These are phyloP conservation scores for Falco naumanni DNA, from an alignment of 2,797 vertebrate genomes.

Conservation along the genomic window DNA sequence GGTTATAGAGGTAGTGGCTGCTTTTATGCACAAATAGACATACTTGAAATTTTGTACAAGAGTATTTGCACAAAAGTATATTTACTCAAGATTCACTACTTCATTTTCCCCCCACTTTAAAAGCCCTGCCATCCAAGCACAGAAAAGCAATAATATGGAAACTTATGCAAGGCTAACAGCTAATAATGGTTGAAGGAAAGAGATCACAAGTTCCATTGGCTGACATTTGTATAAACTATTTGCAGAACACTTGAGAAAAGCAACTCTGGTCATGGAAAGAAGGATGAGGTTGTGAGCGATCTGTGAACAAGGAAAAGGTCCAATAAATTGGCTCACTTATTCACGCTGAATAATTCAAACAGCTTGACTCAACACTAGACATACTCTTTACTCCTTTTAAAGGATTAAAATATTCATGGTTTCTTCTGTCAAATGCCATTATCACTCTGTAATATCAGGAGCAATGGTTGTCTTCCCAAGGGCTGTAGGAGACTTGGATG, in stretches of 20 bases:
- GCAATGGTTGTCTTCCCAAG: slow-evolving; percentile 23
- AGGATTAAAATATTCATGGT: slow-evolving; percentile 65
- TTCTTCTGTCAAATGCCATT: slow-evolving; percentile 59
- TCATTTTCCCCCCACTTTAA: background rate
- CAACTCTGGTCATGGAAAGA: slow-evolving; percentile 43
- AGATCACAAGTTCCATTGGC: slow-evolving; percentile 33
- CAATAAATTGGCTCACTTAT: slow-evolving; percentile 71
- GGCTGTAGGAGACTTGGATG: background rate
- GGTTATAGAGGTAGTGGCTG: background rate
- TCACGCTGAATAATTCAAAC: slow-evolving; percentile 70
- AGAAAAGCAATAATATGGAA: background rate
- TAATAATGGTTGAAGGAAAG: slow-evolving; percentile 17
- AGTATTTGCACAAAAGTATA: background rate
- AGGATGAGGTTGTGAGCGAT: slow-evolving; percentile 60
- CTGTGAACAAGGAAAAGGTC: slow-evolving; percentile 58
- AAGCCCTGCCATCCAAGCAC: background rate
- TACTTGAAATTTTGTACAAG: background rate
- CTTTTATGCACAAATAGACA: background rate
- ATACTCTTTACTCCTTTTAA: slow-evolving; percentile 45
- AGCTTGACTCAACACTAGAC: slow-evolving; percentile 50
- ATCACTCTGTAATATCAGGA: slow-evolving; percentile 4
- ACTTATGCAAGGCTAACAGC: background rate
- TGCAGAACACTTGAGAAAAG: slow-evolving; percentile 45
- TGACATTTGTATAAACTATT: slow-evolving; percentile 50
- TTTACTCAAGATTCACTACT: background rate